Conservation (phyloP, 2,113 vertebrate genomes). For the Cariama cristata region DNA sequence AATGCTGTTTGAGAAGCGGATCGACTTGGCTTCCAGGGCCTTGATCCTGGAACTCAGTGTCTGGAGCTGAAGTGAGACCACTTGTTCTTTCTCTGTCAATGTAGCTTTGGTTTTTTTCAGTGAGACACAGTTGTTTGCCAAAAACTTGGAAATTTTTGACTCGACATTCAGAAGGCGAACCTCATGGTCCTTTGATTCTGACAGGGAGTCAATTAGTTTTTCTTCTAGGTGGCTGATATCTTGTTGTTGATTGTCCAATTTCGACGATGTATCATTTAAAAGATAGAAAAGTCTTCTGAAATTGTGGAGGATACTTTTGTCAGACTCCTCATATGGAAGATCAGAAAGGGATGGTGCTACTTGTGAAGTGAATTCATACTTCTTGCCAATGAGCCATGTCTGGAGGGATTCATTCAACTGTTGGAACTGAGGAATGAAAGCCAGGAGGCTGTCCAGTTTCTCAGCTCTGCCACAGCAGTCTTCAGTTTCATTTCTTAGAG, state of each 20-base stretch:
- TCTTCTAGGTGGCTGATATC: conserved; percentile 59
- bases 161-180: conserved; percentile 72
- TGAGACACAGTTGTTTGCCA: conserved; percentile 63
- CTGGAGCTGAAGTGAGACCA: conserved; percentile 61
- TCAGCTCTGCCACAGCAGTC: conserved; percentile 51
- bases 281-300: conserved; percentile 63
- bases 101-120: conserved; percentile 35
- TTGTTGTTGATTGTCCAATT: conserved; percentile 52
- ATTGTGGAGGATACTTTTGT: neutral
- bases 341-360: conserved; percentile 2
- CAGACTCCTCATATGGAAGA: neutral
- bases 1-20: conserved; percentile 68
- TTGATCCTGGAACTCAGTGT: conserved; percentile 76
- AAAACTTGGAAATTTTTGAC: conserved; percentile 72
- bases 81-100: conserved; percentile 54
- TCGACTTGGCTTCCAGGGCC: conserved; percentile 76
- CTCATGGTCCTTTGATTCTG: conserved; percentile 51
- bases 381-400: conserved; percentile 35
- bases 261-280: conserved; percentile 61
- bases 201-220: conserved; percentile 21
- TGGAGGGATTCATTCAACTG: conserved; percentile 75
- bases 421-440: conserved; percentile 67
- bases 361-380: conserved; percentile 33
- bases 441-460: conserved; percentile 64
- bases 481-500: conserved; percentile 30